Evolutionary conservation across 2,113 vertebrate genomes (phyloP).

Genomic region (Callaeas wilsoni): DNA sequence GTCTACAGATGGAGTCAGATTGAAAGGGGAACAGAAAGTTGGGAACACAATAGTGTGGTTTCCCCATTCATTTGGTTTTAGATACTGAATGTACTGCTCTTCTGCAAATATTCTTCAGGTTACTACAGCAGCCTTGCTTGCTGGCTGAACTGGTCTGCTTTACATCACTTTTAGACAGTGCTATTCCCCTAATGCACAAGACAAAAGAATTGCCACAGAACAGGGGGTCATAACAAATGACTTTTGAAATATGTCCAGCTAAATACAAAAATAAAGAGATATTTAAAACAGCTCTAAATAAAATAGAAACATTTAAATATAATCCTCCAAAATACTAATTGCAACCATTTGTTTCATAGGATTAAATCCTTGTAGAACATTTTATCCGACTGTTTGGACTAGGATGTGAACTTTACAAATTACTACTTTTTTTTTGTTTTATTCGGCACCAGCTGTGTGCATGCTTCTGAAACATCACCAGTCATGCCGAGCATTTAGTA

Average conservation of each 20-base stretch:
- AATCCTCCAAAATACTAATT: conserved; percentile 22
- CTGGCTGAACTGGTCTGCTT: neutral
- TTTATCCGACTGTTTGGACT: neutral
- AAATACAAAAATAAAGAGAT: conserved; percentile 5
- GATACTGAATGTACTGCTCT: neutral
- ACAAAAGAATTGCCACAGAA: conserved; percentile 25
- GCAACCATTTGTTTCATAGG: conserved; percentile 29
- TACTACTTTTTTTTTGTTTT: conserved; percentile 9
- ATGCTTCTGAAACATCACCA: conserved; percentile 48
- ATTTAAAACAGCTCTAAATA: conserved; percentile 13
- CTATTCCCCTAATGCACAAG: neutral
- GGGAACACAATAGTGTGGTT: neutral
- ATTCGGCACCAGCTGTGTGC: conserved; percentile 37
- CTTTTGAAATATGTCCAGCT: conserved; percentile 14
- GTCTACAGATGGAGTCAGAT: neutral
- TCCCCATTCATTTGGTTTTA: neutral
- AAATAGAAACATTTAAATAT: conserved; percentile 33
- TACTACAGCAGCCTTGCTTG: neutral
- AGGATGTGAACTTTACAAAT: neutral
- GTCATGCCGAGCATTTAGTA: conserved; percentile 38
- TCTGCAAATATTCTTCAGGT: neutral
- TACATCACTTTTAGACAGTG: neutral
- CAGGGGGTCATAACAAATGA: neutral
- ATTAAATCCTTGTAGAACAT: conserved; percentile 26
- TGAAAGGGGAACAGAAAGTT: neutral